phyloP scores from a whole-genome alignment of 2,888 invertebrate genomes.

The Cetonia aurata region DNA sequence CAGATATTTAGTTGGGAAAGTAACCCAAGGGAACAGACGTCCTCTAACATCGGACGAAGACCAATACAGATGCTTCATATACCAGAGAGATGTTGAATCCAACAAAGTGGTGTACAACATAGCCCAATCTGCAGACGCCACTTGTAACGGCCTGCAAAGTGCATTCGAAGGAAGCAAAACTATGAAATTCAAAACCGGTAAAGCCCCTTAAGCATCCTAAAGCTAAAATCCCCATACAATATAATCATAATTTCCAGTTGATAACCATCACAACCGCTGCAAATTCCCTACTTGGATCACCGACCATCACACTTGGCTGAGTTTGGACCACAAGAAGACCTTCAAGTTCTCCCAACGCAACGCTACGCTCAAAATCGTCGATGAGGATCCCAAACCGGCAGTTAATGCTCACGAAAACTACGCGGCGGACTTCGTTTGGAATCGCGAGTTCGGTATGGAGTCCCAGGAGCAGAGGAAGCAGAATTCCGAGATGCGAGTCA shows the following conservation, averaged over 20 bases:
- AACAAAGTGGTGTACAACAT: slow-evolving; percentile 74
- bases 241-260: slow-evolving; percentile 68
- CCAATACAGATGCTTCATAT: slow-evolving; percentile 86
- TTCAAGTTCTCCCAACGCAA: slow-evolving; percentile 82
- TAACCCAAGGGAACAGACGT: slow-evolving; percentile 75
- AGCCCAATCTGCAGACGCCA: slow-evolving; percentile 84
- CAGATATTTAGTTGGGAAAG: slow-evolving; percentile 79
- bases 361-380: slow-evolving; percentile 72
- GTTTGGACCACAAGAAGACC: slow-evolving; percentile 78
- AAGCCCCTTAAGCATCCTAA: too few relatives aligned
- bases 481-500: slow-evolving; percentile 71
- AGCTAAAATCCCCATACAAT: too few relatives aligned
- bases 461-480: slow-evolving; percentile 62
- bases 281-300: slow-evolving; percentile 85
- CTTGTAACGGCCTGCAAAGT: slow-evolving; percentile 81
- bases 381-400: slow-evolving; percentile 59
- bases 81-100: slow-evolving; percentile 70
- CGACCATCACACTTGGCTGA: slow-evolving; percentile 84
- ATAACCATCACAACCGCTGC: slow-evolving; percentile 81
- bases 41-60: slow-evolving; percentile 78
- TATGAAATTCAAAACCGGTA: slow-evolving; percentile 83
- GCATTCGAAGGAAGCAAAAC: slow-evolving; percentile 83
- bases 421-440: slow-evolving; percentile 58
- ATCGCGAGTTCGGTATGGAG: slow-evolving; percentile 62
- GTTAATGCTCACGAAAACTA: slow-evolving; percentile 59